These are phyloP conservation scores for Calonectris borealis DNA, from an alignment of 2,113 vertebrate genomes.

Conservation along the genomic window DNA sequence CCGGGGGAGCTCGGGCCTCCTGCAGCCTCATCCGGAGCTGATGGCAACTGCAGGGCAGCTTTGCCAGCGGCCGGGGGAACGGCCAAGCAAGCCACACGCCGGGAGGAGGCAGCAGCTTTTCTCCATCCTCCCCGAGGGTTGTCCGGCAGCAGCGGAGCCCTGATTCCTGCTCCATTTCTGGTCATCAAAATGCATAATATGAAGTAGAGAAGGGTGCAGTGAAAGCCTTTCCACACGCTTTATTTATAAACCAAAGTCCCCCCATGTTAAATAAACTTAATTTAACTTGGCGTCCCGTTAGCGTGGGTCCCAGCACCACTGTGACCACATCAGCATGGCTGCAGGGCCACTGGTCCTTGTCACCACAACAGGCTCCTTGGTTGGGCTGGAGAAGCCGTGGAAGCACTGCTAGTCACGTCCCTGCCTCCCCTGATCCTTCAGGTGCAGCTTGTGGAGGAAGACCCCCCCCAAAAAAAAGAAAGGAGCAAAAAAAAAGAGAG, in stretches of 20 bases:
- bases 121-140: background rate
- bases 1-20: background rate
- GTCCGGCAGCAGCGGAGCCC: background rate
- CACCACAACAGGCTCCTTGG: background rate
- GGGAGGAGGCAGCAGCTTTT: background rate
- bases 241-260: background rate
- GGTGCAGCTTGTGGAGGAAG: background rate
- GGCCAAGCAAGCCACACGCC: accelerated
- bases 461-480: no score
- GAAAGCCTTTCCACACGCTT: background rate
- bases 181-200: background rate
- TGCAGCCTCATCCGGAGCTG: background rate
- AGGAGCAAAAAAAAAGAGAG: accelerated
- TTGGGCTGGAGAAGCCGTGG: background rate
- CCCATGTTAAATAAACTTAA: background rate
- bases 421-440: background rate
- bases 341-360: background rate
- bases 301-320: background rate
- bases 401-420: background rate
- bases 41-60: background rate
- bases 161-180: background rate
- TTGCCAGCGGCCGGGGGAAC: background rate
- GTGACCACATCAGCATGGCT: background rate
- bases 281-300: background rate
- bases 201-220: background rate